Base-by-base conservation (phyloP, 2,888 invertebrate species). In the Shargacucullia verbasci region DNA sequence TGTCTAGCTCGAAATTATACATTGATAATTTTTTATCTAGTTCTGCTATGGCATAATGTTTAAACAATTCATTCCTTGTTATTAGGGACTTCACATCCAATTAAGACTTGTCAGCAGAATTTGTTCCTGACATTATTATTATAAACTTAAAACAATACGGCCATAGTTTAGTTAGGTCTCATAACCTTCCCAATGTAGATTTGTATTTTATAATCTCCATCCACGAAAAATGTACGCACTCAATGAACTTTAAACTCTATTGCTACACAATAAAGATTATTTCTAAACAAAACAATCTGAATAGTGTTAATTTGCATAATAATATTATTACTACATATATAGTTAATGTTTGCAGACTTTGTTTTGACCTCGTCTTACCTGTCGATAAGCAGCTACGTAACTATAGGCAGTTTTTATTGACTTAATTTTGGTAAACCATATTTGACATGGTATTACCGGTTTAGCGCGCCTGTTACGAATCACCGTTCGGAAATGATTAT, bases 381-480 rank as follows among this genome's bases (percentile, higher is more conserved):
- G 38, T 41, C 46, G 39, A 40, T 48, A 47, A 20, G 33, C 9
- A 9, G 40, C 67, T 53, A 57, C 69, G 72, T 70, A 11, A 69
- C 5, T 39, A 41, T 15, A 50, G 72, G 47, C 35, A 49, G 38
- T 47, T 29, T 6, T 12, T 54, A 44, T 66, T 69, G 49, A 54
- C 31, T 45, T 54, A 47, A 39, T 38, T 38, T 11, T 50, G 41
- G 38, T 46, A 38, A 39, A 25, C 38, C 31, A 38, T 27, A 25
- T 60, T 67, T 14, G 35, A 7, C 8, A 52, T 15, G 46, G 15
- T 39, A 10, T 35, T 44, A 9, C 11, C 1, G 9, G 39, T 39
- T 10, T 12, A 13, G 34, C 15, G 12, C 0, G 14, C 31, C 11
- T 0, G 11, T 10, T 29, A 12, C 2, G 0, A 44, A 15, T 10